A percentile compares a stretch with the other conserved stretches of the same genome.
Conservation (phyloP, 2,113 vertebrate genomes). For the Lynx canadensis region DNA sequence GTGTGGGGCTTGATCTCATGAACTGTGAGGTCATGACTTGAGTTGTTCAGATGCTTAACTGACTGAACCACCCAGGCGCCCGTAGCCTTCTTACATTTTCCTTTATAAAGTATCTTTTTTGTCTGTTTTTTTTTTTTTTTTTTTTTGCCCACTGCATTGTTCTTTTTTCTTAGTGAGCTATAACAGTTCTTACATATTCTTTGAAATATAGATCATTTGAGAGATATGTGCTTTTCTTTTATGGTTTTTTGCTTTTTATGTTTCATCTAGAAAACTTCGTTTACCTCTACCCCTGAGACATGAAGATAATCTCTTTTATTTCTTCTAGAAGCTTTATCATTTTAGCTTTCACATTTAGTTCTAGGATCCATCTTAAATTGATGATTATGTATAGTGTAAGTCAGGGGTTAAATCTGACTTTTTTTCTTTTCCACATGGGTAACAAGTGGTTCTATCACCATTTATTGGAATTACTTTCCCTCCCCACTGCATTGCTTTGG, state of each 20-base stretch:
- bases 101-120: not conserved
- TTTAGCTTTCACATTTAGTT: not conserved
- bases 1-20: no score
- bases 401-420: not conserved
- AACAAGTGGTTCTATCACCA: not conserved
- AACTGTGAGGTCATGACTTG: no score
- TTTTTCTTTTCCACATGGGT: not conserved
- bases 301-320: not conserved
- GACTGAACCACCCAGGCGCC: no score
- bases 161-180: not conserved
- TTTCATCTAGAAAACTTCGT: not conserved
- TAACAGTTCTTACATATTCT: not conserved
- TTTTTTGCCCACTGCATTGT: not conserved
- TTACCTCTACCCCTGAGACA: not conserved
- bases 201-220: not conserved
- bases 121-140: not conserved
- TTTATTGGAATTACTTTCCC: not conserved
- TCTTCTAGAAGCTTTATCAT: not conserved
- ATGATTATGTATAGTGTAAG: not conserved
- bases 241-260: not conserved
- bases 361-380: not conserved
- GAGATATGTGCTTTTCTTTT: not conserved
- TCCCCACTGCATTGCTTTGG: not conserved
- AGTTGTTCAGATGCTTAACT: no score
- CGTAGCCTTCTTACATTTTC: not conserved